These are phyloP conservation scores for Notocelia uddmanniana DNA, from an alignment of 2,888 invertebrate species.

Conservation along the genomic window DNA sequence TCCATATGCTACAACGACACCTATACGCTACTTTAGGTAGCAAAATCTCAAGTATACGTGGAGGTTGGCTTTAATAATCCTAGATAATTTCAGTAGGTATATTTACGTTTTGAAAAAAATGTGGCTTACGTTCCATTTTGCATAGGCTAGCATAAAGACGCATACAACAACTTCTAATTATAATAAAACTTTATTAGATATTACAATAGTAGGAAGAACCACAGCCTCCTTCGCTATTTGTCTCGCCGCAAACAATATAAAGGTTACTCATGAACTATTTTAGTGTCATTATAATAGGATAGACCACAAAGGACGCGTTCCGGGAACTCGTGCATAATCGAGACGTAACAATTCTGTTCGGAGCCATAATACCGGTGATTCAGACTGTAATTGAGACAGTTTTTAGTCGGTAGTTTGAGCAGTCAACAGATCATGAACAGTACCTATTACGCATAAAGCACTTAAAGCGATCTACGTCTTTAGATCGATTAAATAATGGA, in stretches of 20 bases:
- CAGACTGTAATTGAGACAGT: constrained; percentile 72
- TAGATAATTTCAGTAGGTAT: not conserved
- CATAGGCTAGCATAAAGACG: constrained; percentile 13
- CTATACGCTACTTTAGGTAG: too few species aligned
- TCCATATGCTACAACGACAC: too few species aligned
- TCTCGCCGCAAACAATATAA: constrained; percentile 39
- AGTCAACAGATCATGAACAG: constrained; percentile 25
- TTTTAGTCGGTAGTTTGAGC: constrained; percentile 63
- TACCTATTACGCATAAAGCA: not conserved
- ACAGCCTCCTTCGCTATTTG: constrained; percentile 25
- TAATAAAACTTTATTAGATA: constrained; percentile 38
- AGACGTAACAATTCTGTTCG: constrained; percentile 56
- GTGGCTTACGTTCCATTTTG: not conserved
- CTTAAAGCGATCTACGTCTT: not conserved
- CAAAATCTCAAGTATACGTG: not conserved
- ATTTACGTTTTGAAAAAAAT: not conserved
- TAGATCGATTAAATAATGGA: not conserved
- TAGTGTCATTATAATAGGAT: constrained; percentile 44
- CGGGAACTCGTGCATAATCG: constrained; percentile 50
- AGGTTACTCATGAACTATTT: constrained; percentile 42
- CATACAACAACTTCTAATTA: constrained; percentile 24
- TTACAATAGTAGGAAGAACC: constrained; percentile 18
- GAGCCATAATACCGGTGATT: constrained; percentile 63
- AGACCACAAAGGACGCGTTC: constrained; percentile 62
- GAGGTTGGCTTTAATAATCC: not conserved